Conservation (phyloP, 1,140 invertebrate genomes). For the Melipona quadrifasciata region DNA sequence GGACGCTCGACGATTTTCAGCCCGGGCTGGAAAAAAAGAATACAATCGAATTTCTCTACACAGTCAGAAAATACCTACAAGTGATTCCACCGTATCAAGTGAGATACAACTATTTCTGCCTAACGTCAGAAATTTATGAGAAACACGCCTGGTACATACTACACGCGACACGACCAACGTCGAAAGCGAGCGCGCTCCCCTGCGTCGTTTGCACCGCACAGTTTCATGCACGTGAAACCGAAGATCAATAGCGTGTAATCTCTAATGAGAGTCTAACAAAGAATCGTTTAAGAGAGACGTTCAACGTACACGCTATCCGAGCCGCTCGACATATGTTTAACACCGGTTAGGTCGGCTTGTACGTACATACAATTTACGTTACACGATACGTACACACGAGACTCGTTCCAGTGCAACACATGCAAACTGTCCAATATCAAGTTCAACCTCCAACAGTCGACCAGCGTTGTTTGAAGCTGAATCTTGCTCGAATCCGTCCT, state of each 20-base stretch:
- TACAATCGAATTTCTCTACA: not conserved
- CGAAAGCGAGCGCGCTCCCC: not conserved
- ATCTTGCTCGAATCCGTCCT: not conserved
- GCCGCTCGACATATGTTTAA: slow-evolving; percentile 43
- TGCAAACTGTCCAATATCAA: slow-evolving; percentile 24
- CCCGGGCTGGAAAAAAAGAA: not conserved
- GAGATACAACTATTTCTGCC: not conserved
- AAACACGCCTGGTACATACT: not conserved
- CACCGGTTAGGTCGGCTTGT: slow-evolving; percentile 47
- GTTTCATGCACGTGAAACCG: not conserved
- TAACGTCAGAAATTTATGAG: not conserved
- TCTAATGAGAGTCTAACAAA: slow-evolving; percentile 3
- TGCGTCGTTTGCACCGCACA: not conserved
- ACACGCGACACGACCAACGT: slow-evolving; percentile 6
- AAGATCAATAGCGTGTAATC: not conserved
- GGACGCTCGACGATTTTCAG: not conserved
- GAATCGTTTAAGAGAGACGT: slow-evolving; percentile 5
- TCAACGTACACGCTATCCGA: slow-evolving; percentile 5
- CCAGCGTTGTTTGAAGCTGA: slow-evolving; percentile 35
- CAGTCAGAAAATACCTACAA: not conserved
- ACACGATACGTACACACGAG: slow-evolving; percentile 38
- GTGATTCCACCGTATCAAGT: not conserved
- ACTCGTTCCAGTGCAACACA: not conserved
- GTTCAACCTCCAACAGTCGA: slow-evolving; percentile 31
- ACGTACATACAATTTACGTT: slow-evolving; percentile 52